These are phyloP conservation scores for Endomychus coccineus DNA, from an alignment of 2,888 invertebrate genomes.

Conservation along the genomic window DNA sequence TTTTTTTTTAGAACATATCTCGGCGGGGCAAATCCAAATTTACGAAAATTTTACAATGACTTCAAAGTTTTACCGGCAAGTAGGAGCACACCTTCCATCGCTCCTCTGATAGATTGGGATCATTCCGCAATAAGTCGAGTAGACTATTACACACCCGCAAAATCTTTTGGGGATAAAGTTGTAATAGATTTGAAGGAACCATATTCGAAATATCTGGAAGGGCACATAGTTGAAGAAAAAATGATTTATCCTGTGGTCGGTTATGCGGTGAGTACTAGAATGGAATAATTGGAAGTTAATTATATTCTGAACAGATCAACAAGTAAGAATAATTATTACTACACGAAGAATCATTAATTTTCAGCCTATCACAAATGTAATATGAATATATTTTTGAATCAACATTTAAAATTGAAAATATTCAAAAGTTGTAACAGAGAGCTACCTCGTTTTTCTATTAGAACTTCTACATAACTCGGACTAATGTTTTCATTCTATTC, in stretches of 20 bases:
- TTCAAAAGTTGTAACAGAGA: background rate
- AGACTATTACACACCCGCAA: conserved; percentile 57
- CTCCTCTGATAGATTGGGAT: conserved; percentile 80
- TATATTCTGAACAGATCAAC: too few species aligned
- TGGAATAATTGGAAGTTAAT: background rate
- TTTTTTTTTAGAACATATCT: conserved; percentile 59
- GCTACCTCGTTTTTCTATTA: background rate
- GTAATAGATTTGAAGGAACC: conserved; percentile 55
- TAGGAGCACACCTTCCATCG: conserved; percentile 75
- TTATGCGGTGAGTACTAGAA: conserved; percentile 29
- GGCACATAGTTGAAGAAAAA: conserved; percentile 31
- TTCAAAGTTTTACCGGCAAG: conserved; percentile 70
- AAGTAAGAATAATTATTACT: too few species aligned
- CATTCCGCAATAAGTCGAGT: conserved; percentile 71
- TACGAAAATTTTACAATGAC: conserved; percentile 68
- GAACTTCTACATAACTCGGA: background rate
- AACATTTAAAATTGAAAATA: too few species aligned
- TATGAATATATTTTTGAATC: too few species aligned
- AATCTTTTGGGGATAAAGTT: conserved; percentile 69
- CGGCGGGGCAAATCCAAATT: conserved; percentile 64
- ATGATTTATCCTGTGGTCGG: conserved; percentile 56
- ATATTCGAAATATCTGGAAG: conserved; percentile 20
- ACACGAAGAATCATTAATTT: too few species aligned
- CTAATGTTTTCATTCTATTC: conserved; percentile 8
- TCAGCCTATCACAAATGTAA: too few species aligned